These are phyloP conservation scores for Momotus momota DNA, from an alignment of 2,797 vertebrate genomes.

Conservation along the genomic window DNA sequence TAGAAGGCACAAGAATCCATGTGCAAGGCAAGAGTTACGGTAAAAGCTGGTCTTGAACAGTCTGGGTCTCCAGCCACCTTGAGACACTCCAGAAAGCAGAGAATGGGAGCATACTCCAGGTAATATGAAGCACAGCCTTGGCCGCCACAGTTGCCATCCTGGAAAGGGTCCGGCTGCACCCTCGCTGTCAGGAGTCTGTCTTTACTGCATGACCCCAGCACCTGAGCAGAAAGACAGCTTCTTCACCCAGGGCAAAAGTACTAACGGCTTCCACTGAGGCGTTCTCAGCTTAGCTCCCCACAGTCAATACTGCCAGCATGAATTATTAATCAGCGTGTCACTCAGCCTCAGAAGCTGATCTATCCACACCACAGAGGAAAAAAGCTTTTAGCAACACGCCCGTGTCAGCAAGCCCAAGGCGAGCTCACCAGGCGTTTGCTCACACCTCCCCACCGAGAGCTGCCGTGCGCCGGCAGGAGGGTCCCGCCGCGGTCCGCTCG, in stretches of 20 bases:
- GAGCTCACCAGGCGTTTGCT: neutral
- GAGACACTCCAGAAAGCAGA: neutral
- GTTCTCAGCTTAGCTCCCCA: neutral
- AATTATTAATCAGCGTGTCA: constrained; percentile 23
- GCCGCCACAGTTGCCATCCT: neutral
- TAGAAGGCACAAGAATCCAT: neutral
- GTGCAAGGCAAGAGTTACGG: neutral
- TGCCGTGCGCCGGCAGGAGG: neutral
- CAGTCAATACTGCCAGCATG: constrained; percentile 23
- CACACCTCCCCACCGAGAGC: neutral
- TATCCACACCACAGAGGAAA: neutral
- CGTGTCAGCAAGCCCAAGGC: neutral
- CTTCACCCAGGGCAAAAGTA: neutral
- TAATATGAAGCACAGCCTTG: neutral
- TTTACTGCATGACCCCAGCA: neutral
- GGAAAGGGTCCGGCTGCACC: neutral
- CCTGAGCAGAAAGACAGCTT: neutral
- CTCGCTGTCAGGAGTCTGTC: neutral
- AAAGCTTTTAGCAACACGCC: constrained; percentile 2
- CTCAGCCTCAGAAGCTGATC: neutral
- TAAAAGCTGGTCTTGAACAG: neutral
- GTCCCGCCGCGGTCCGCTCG: accelerated
- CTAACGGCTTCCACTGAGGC: neutral
- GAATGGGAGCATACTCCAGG: accelerated
- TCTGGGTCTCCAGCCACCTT: neutral